Base-by-base conservation (phyloP, 2,113 vertebrate genomes). In the Amazona vittata region DNA sequence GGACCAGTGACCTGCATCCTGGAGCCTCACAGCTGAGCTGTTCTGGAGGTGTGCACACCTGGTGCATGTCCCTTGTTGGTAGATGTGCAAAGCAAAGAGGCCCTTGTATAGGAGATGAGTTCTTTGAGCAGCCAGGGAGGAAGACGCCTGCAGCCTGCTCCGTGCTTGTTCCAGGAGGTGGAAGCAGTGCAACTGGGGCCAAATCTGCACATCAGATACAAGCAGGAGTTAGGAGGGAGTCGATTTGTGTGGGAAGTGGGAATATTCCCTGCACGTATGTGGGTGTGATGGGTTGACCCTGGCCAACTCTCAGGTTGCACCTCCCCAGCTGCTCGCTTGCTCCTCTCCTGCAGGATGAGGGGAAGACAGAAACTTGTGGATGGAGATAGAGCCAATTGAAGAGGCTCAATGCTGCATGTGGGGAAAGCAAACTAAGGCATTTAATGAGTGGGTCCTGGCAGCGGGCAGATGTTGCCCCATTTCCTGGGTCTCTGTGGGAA, bases 261-360 rank as follows among this genome's bases (percentile, higher is more conserved):
- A 76, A 5, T 31, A 3, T 67, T 81, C 35, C 52, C 25, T 4
- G 4, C 11, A 2, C 0, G 0, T 21, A 1, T 8, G 15, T 43
- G n/a, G 37, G 21, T 11, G 28, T 12, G 43, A 18, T 12, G 53
- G 28, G 19, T 35, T 78, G 59, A 53, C 21, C 9, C 14, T 35
- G 21, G 13, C 24, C 53, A 71, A 3, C 29, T 47, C 29, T 29
- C 16, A 41, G 8, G 31, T 57, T 59, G 60, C 12, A 15, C 6
- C 39, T 20, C 3, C 80, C 10, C 33, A 35, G 28, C 33, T 8
- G 22, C 33, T 82, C 6, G 1, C 41, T 82, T 0, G 0, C 60
- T 73, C 21, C 33, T 15, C 18, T 81, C 50, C 50, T 70, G 50
- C 0, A 0, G 33, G 39, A 9, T 43, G 44, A 62, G 49, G 35